These are phyloP conservation scores for Mallotus villosus DNA, from an alignment of 2,797 vertebrate species.

Conservation along the genomic window DNA sequence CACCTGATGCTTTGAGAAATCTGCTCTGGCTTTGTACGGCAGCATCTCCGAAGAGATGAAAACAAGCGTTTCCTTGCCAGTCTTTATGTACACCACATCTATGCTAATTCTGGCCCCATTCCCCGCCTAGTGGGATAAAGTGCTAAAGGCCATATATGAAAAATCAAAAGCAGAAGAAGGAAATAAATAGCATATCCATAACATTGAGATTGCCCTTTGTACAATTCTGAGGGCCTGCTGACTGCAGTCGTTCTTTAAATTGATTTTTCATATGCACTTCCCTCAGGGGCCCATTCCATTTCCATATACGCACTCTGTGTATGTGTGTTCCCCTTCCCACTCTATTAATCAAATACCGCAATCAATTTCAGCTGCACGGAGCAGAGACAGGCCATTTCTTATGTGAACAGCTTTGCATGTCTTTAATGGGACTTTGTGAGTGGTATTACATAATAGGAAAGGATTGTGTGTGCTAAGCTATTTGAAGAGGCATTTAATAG, in stretches of 20 bases:
- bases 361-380: constrained; percentile 56
- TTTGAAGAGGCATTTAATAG: constrained; percentile 16
- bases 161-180: constrained; percentile 56
- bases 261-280: constrained; percentile 75
- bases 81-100: not conserved
- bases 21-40: not conserved
- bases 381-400: constrained; percentile 42
- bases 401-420: constrained; percentile 41
- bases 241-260: constrained; percentile 74
- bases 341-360: constrained; percentile 69
- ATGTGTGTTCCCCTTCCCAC: constrained; percentile 32
- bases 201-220: constrained; percentile 71
- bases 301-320: constrained; percentile 65
- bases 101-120: constrained; percentile 30
- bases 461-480: constrained; percentile 8
- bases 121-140: constrained; percentile 21
- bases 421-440: constrained; percentile 46
- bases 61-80: not conserved
- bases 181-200: constrained; percentile 73
- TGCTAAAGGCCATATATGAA: constrained; percentile 56
- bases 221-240: constrained; percentile 70
- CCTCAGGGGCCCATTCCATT: constrained; percentile 72
- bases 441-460: constrained; percentile 21
- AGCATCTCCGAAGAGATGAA: not conserved
- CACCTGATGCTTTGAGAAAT: not conserved